Conservation (phyloP, 2,113 vertebrate species). For the Elgaria multicarinata region DNA sequence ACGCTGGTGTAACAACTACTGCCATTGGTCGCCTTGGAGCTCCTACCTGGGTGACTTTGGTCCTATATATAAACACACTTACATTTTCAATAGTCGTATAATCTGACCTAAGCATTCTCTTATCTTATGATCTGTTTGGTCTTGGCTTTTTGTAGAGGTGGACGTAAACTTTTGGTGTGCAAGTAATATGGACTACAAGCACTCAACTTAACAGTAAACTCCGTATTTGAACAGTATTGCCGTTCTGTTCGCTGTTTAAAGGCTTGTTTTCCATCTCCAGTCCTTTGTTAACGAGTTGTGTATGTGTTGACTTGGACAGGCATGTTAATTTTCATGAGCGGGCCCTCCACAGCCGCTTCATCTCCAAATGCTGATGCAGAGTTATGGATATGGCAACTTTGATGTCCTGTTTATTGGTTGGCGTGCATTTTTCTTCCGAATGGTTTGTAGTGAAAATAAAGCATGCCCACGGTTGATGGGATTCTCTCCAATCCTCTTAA, state of each 20-base stretch:
- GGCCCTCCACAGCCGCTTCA: slow-evolving; percentile 20
- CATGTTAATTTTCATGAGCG: slow-evolving; percentile 39
- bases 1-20: neutral
- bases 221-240: neutral
- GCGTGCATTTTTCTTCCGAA: slow-evolving; percentile 33
- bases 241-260: slow-evolving; percentile 10
- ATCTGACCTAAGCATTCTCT: neutral
- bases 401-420: slow-evolving; percentile 21
- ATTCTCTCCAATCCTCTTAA: slow-evolving; percentile 49
- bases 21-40: neutral
- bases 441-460: slow-evolving; percentile 60
- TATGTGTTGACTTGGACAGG: slow-evolving; percentile 36
- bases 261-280: slow-evolving; percentile 6
- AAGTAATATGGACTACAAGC: slow-evolving; percentile 16
- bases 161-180: neutral
- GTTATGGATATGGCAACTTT: neutral
- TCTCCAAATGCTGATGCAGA: accelerated
- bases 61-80: neutral
- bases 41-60: neutral
- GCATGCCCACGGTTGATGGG: slow-evolving; percentile 20
- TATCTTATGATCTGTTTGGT: neutral
- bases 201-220: slow-evolving; percentile 24
- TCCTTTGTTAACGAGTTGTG: slow-evolving; percentile 32
- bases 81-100: neutral
- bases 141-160: slow-evolving; percentile 14